Conservation (phyloP, 2,888 invertebrate species). For the Rosalia funebris region DNA sequence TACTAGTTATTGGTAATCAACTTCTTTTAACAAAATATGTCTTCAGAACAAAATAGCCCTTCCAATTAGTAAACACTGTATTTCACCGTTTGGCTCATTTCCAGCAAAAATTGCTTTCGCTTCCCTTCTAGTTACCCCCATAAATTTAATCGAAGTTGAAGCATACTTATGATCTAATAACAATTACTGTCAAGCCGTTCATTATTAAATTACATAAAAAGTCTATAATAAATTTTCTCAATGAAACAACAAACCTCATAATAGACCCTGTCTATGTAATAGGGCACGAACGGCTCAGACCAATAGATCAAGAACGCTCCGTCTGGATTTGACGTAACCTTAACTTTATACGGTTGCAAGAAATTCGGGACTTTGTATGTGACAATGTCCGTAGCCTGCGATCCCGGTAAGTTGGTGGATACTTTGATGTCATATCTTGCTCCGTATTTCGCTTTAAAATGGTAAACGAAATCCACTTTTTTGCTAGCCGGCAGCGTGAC, state of each 20-base stretch:
- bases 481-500: conserved; percentile 49
- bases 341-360: conserved; percentile 53
- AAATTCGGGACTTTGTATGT: conserved; percentile 50
- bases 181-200: no score
- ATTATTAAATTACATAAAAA: no score
- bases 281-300: conserved; percentile 53
- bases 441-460: conserved; percentile 49
- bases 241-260: conserved; percentile 51
- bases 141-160: no score
- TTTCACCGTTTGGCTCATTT: no score
- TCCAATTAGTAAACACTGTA: no score
- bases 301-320: conserved; percentile 55
- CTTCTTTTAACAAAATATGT: no score
- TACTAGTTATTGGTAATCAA: no score
- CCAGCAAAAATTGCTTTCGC: no score
- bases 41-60: no score
- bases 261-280: conserved; percentile 48
- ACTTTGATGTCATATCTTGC: conserved; percentile 51
- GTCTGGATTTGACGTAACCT: conserved; percentile 49
- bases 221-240: no score
- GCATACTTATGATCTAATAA: no score
- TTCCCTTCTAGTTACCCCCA: no score
- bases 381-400: conserved; percentile 48
- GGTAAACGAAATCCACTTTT: conserved; percentile 47
- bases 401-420: conserved; percentile 50